Percentiles rank a stretch among this genome's conserved stretches.
These are phyloP conservation scores for Drosophila mayaguana DNA, from an alignment of 2,888 invertebrate genomes.

Conservation along the genomic window DNA sequence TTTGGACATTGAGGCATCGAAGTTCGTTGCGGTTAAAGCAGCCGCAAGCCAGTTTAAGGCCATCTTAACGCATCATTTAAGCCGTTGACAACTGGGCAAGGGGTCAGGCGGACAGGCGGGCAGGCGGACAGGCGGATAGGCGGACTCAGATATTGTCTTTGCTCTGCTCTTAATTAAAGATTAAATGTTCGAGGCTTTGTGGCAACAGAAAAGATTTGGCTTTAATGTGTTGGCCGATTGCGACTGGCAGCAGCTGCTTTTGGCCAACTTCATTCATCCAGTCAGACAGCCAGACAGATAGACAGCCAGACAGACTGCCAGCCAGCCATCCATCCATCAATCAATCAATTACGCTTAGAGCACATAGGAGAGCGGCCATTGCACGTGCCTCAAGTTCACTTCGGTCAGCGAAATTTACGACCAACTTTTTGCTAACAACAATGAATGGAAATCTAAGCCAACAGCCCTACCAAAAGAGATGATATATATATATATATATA, in stretches of 20 bases:
- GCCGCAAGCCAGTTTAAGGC: constrained; percentile 64
- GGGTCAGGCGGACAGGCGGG: neutral
- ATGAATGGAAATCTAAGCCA: constrained; percentile 46
- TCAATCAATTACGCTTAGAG: constrained; percentile 77
- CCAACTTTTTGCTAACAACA: constrained; percentile 62
- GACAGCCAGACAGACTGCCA: constrained; percentile 36
- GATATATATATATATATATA: neutral
- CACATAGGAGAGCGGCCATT: constrained; percentile 45
- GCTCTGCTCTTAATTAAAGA: constrained; percentile 70
- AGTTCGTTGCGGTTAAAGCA: constrained; percentile 64
- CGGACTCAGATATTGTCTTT: constrained; percentile 9
- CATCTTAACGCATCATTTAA: constrained; percentile 77
- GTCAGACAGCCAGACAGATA: constrained; percentile 8
- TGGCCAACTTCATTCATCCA: constrained; percentile 18
- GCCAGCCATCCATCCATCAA: constrained; percentile 67
- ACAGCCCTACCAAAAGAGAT: neutral
- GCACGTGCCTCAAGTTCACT: constrained; percentile 65
- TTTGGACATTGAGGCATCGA: constrained; percentile 37
- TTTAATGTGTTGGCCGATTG: constrained; percentile 52
- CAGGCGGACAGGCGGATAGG: neutral
- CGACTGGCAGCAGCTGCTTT: constrained; percentile 28
- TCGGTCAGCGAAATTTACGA: constrained; percentile 71
- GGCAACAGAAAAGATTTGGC: constrained; percentile 33
- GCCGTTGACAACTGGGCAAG: constrained; percentile 49
- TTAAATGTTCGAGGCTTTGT: constrained; percentile 70